Base-by-base conservation (phyloP, 2,888 invertebrate genomes). In the Schrankia costaestrigalis region DNA sequence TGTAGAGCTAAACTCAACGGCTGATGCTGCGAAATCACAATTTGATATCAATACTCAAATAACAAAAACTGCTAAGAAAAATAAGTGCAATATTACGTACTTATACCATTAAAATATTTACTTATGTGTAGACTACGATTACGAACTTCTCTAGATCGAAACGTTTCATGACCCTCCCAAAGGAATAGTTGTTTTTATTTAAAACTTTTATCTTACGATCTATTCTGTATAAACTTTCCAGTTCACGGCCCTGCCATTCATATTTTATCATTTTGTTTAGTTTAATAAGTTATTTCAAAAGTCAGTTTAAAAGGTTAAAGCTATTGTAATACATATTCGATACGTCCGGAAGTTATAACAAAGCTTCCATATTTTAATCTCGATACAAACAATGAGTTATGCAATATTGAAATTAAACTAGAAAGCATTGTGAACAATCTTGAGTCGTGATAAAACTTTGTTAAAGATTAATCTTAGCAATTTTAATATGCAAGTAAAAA, bases 391-490 rank as follows among this genome's bases (percentile, higher is more conserved):
- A 64, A 65, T 56, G 51, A 35, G 28, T 73, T 70, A 56, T 50
- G 63, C 52, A 74, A 77, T 57, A 56, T 47, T 40, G 46, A 57
- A 68, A 74, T 76, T 71, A 71, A 63, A 63, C 63, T 71, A 75
- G 80, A 80, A 78, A 80, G 73, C 71, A 53, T 45, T 18, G 36
- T 24, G 26, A 34, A 35, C 38, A 23, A 47, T 35, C 46, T 44
- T 40, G 31, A 30, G 31, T 27, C 24, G 21, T 25, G 40, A 21
- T 35, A 17, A 33, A 29, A 52, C 27, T 37, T 28, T 56, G 26
- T 27, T 22, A 22, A 33, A 38, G 25, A 22, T 48, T 46, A 53
- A 60, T 50, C 66, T 58, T 71, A 73, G 75, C 75, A 72, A 76
- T 73, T 77, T 80, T 55, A n/a, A n/a, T n/a, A n/a, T n/a, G n/a